These are phyloP conservation scores for Meteorus cinctellus DNA, from an alignment of 2,888 invertebrate species.

Conservation along the genomic window DNA sequence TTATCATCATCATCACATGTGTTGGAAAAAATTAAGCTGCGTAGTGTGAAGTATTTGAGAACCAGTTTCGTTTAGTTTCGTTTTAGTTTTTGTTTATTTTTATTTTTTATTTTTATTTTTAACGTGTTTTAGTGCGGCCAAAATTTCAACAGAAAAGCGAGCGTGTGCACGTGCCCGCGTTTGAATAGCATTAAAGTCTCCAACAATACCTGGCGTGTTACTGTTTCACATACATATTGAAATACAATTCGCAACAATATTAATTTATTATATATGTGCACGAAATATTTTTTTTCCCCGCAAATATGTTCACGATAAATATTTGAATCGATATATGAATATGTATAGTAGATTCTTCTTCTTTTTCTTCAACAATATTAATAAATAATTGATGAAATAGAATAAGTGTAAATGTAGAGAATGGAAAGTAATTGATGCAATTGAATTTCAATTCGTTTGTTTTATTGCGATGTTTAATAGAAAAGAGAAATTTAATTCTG, in stretches of 20 bases:
- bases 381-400: too few species aligned
- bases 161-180: slow-evolving; percentile 43
- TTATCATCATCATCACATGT: not conserved
- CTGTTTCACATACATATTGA: not conserved
- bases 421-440: too few species aligned
- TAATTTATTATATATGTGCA: not conserved
- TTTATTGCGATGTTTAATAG: too few species aligned
- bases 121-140: slow-evolving; percentile 13
- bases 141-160: slow-evolving; percentile 43
- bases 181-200: slow-evolving; percentile 56
- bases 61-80: slow-evolving; percentile 9
- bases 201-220: slow-evolving; percentile 37
- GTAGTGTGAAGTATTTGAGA: slow-evolving; percentile 6
- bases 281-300: too few species aligned
- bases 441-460: too few species aligned
- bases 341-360: too few species aligned
- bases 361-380: too few species aligned
- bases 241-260: not conserved
- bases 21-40: not conserved
- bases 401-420: too few species aligned
- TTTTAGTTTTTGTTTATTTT: not conserved
- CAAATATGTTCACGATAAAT: too few species aligned
- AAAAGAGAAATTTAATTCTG: too few species aligned
- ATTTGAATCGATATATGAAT: too few species aligned
- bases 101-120: not conserved